Percentiles rank a stretch among this genome's conserved stretches.
Conservation (phyloP, 2,797 vertebrate species). For the Macroramphosus scolopax region DNA sequence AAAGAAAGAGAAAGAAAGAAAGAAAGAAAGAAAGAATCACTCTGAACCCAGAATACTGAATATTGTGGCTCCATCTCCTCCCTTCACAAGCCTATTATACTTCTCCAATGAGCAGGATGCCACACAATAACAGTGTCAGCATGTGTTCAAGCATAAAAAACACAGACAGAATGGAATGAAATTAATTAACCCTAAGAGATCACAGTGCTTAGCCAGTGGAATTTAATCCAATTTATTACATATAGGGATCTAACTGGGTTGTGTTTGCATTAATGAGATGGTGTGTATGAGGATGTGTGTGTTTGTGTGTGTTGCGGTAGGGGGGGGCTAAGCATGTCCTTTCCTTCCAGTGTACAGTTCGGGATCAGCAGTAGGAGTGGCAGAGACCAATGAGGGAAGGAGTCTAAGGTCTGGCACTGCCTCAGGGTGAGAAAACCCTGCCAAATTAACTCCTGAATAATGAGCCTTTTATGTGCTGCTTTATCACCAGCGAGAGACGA, state of each 20-base stretch:
- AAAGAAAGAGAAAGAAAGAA: too few species aligned
- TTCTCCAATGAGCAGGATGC: constrained; percentile 67
- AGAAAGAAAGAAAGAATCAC: constrained; percentile 60
- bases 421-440: constrained; percentile 38
- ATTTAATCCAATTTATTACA: constrained; percentile 81
- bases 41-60: constrained; percentile 68
- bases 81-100: constrained; percentile 64
- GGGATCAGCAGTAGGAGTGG: constrained; percentile 31
- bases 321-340: constrained; percentile 10
- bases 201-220: constrained; percentile 72
- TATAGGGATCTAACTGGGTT: constrained; percentile 66
- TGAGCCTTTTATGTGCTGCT: constrained; percentile 57
- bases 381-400: constrained; percentile 27
- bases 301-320: constrained; percentile 5
- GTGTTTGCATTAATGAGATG: constrained; percentile 69
- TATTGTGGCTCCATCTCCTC: constrained; percentile 51
- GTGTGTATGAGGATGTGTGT: constrained; percentile 49
- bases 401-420: constrained; percentile 41
- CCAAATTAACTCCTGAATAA: constrained; percentile 70
- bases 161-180: constrained; percentile 74
- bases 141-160: constrained; percentile 78
- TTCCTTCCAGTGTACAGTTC: constrained; percentile 16
- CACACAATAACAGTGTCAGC: constrained; percentile 74
- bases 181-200: constrained; percentile 82
- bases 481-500: constrained; percentile 47